These are phyloP conservation scores for Falco concolor DNA, from an alignment of 2,797 vertebrate species.

Conservation along the genomic window DNA sequence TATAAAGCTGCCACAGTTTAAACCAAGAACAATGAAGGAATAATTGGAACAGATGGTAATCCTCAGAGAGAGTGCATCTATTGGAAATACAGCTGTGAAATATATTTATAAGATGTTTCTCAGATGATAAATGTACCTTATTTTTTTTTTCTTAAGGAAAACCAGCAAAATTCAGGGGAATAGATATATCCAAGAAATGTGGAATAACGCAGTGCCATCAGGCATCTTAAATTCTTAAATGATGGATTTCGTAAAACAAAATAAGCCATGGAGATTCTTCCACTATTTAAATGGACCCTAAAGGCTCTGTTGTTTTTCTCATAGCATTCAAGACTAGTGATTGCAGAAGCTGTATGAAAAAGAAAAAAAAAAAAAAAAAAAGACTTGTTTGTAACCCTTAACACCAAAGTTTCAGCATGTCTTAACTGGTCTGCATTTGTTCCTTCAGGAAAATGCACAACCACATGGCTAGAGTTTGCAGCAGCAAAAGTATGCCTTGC, in stretches of 20 bases:
- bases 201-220: slow-evolving; percentile 25
- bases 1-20: slow-evolving; percentile 63
- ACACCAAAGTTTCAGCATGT: neutral
- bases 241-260: neutral
- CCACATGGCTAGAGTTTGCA: neutral
- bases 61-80: slow-evolving; percentile 39
- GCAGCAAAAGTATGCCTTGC: neutral
- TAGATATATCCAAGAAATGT: neutral
- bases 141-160: slow-evolving; percentile 39
- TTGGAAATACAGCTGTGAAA: slow-evolving; percentile 66
- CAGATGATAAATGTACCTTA: slow-evolving; percentile 40
- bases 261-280: neutral
- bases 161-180: slow-evolving; percentile 21
- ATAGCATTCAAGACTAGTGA: neutral
- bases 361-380: neutral
- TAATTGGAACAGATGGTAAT: slow-evolving; percentile 73
- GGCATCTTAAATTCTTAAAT: neutral
- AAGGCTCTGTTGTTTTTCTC: neutral
- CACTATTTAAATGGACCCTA: neutral
- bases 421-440: neutral
- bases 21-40: slow-evolving; percentile 64
- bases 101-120: slow-evolving; percentile 48
- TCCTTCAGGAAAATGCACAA: neutral
- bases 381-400: neutral
- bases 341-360: neutral